Percentiles rank a stretch among this genome's conserved stretches.
phyloP scores from a whole-genome alignment of 2,113 vertebrate species.

The Leucosticte australis region DNA sequence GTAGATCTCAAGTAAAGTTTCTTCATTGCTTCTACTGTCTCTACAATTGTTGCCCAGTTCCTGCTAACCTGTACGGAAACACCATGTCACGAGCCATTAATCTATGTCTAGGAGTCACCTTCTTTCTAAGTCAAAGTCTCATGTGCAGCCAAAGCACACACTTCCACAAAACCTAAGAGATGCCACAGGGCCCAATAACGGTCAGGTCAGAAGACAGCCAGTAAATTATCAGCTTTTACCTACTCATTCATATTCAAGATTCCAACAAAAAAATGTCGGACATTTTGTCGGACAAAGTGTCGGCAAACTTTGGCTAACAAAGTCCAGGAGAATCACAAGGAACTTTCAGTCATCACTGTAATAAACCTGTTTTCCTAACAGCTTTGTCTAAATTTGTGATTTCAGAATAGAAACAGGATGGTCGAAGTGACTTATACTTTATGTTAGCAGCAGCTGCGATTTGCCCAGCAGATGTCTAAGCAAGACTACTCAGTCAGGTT shows the following conservation, averaged over 20 bases:
- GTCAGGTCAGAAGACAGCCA: neutral
- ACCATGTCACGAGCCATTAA: neutral
- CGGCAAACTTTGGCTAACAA: neutral
- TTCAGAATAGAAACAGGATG: neutral
- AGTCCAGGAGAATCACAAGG: neutral
- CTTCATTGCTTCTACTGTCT: neutral
- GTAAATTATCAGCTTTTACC: neutral
- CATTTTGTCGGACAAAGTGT: neutral
- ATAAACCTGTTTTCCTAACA: neutral
- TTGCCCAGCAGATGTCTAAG: neutral
- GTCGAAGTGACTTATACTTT: neutral
- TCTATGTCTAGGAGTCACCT: neutral
- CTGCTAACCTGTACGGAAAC: neutral
- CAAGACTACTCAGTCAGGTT: neutral
- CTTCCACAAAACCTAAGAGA: fast-evolving
- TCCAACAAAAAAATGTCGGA: neutral
- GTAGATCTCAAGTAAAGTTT: neutral
- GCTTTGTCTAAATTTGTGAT: neutral
- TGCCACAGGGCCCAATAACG: fast-evolving
- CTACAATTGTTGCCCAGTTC: neutral
- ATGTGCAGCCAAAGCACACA: fast-evolving
- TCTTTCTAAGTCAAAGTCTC: neutral
- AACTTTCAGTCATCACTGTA: neutral
- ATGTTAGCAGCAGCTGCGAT: neutral
- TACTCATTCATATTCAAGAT: neutral